Evolutionary conservation across 2,797 vertebrate species (phyloP).

Genomic region (Sciurus carolinensis): DNA sequence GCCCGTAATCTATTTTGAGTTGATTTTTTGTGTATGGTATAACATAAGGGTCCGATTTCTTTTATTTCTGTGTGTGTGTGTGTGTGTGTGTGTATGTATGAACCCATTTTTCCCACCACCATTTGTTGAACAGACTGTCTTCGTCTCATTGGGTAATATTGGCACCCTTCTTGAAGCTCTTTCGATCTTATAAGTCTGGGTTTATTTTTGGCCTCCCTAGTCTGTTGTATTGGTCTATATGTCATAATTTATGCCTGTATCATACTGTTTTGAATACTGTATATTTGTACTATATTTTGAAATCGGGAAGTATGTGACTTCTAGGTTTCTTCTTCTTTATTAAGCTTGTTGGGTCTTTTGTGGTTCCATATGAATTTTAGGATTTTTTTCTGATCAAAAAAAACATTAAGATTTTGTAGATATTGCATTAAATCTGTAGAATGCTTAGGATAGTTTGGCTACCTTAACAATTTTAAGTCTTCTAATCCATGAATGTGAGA

Average conservation of each 20-base stretch:
- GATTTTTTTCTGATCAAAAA: not conserved
- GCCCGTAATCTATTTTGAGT: not conserved
- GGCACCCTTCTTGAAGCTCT: not conserved
- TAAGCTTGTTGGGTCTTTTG: not conserved
- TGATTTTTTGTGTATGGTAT: too few species aligned
- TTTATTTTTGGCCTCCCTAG: not conserved
- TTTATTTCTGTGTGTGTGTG: too few species aligned
- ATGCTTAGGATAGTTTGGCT: not conserved
- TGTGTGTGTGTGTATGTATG: not conserved
- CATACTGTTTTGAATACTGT: not conserved
- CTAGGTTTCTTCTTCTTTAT: not conserved
- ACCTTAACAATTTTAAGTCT: not conserved
- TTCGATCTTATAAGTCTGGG: not conserved
- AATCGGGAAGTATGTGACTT: not conserved
- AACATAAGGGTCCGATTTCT: too few species aligned
- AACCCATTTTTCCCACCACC: too few species aligned
- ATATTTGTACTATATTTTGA: not conserved
- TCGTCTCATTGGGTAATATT: not conserved
- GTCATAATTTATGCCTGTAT: not conserved
- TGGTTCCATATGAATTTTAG: not conserved
- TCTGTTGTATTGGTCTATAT: not conserved
- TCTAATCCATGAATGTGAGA: not conserved
- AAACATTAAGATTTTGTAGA: not conserved
- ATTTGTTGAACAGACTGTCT: not conserved
- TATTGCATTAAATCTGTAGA: not conserved